Evolutionary conservation across 2,113 vertebrate genomes (phyloP), one percentile per base, ranked within the genome.

Genomic region (Cyrtonyx montezumae): DNA sequence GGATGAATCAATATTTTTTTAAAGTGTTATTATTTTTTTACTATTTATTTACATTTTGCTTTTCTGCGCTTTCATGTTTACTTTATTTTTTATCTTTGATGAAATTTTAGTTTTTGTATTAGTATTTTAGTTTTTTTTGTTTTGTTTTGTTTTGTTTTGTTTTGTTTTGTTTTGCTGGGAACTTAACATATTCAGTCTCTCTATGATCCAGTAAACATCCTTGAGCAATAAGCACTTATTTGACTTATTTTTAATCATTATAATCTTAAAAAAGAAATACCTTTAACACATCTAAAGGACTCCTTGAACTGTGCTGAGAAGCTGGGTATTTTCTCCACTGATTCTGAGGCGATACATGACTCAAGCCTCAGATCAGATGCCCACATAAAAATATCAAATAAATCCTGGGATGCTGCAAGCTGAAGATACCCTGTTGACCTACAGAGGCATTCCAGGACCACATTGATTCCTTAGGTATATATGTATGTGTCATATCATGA

Each of bases 211-310:
- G 20, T 26, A 76, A 86, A 91, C 67, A 23, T 63, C 83, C 37
- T 75, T 0, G 0, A 79, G n/a, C 11, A 51, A 84, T 71, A 0
- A 76, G 26, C 11, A 43, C 82, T 68, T 40, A 13, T 65, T 91
- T 68, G 84, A 58, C 45, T 70, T 79, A 66, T 53, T 84, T 87
- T 53, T 69, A 71, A 78, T 71, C 25, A 62, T 66, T 63, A 69
- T 45, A 20, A 75, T 14, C 28, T 85, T 84, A 79, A 93, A 88
- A 91, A 49, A 34, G 2, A 78, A 78, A 71, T n/a, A 51, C 5
- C 21, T 91, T 37, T 65, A 87, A 76, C 12, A 43, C 7, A 46
- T 25, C 9, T 48, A 20, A 86, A 70, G 48, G 11, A 58, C 58
- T 8, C 4, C 9, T 12, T 42, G 4, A 37, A 18, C 14, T 82